A percentile compares a stretch with the other conserved stretches of the same genome.
Conservation (phyloP, 2,113 vertebrate species). For the Lethenteron reissneri region DNA sequence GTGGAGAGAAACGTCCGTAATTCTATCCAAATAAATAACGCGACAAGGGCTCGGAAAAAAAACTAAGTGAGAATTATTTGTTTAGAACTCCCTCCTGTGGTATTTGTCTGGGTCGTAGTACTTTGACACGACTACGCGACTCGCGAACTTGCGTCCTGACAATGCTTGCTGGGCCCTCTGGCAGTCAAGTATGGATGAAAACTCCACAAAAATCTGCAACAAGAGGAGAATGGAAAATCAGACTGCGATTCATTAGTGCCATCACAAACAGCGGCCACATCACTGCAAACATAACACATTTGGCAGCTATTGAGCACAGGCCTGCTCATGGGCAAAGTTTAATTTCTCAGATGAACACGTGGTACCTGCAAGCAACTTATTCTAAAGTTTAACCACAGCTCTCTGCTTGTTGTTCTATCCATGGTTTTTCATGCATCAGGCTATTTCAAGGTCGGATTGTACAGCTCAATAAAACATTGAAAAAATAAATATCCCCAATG, state of each 20-base stretch:
- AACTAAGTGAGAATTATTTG: not conserved
- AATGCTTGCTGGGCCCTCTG: slow-evolving; percentile 85
- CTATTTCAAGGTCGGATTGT: no score
- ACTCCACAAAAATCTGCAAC: slow-evolving; percentile 65
- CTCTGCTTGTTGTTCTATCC: not conserved
- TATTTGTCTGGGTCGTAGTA: slow-evolving; percentile 82
- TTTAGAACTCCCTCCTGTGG: slow-evolving; percentile 18
- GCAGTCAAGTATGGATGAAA: slow-evolving; percentile 67
- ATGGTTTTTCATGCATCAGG: no score
- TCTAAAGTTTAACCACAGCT: not conserved
- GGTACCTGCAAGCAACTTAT: not conserved
- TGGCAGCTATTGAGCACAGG: not conserved
- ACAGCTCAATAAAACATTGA: no score
- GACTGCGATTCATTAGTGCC: not conserved
- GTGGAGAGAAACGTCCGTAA: no score
- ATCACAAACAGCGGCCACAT: not conserved
- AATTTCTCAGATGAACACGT: no score
- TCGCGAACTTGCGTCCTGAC: slow-evolving; percentile 71
- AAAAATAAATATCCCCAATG: no score
- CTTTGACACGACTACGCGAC: slow-evolving; percentile 76
- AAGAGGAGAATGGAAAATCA: not conserved
- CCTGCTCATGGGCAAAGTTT: not conserved
- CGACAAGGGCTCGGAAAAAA: no score
- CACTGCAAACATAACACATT: not conserved
- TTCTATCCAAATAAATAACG: no score